phyloP scores from a whole-genome alignment of 2,888 invertebrate species.

The Lepidocyrtinus sp. region DNA sequence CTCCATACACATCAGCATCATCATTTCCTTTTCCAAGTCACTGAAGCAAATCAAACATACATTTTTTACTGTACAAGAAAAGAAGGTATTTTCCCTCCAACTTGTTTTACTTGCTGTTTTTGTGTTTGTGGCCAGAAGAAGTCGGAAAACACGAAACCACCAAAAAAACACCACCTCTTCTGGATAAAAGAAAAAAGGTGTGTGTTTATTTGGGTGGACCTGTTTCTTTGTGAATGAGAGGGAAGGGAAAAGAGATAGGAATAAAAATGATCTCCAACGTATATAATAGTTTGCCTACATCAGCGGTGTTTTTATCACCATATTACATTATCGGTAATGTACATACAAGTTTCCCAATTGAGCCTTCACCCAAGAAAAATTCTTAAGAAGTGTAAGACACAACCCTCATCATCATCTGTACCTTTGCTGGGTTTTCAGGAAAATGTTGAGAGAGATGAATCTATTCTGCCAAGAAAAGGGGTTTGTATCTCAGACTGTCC shows the following conservation, averaged over 20 bases:
- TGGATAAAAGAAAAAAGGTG: slow-evolving; percentile 38
- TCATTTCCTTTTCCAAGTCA: slow-evolving; percentile 60
- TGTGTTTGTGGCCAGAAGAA: slow-evolving; percentile 44
- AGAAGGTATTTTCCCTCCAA: slow-evolving; percentile 31
- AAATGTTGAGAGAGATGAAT: neutral
- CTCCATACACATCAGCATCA: slow-evolving; percentile 48
- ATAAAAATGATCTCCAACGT: slow-evolving; percentile 1
- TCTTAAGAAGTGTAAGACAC: neutral
- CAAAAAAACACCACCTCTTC: slow-evolving; percentile 47
- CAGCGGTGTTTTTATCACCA: neutral
- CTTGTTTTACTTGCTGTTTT: slow-evolving; percentile 39
- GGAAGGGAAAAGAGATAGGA: slow-evolving; percentile 1
- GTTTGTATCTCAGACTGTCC: too few species aligned
- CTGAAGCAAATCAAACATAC: slow-evolving; percentile 46
- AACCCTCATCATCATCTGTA: too few species aligned
- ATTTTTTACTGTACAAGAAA: neutral
- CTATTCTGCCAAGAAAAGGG: too few species aligned
- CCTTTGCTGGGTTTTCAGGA: neutral
- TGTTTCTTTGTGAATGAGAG: neutral
- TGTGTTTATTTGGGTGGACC: neutral
- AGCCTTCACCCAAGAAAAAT: slow-evolving; percentile 14
- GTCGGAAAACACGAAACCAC: slow-evolving; percentile 57
- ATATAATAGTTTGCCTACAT: neutral
- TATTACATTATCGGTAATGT: slow-evolving; percentile 1
- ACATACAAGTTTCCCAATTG: slow-evolving; percentile 19